Base-by-base conservation (phyloP, 2,113 vertebrate species). In the Phycodurus eques region DNA sequence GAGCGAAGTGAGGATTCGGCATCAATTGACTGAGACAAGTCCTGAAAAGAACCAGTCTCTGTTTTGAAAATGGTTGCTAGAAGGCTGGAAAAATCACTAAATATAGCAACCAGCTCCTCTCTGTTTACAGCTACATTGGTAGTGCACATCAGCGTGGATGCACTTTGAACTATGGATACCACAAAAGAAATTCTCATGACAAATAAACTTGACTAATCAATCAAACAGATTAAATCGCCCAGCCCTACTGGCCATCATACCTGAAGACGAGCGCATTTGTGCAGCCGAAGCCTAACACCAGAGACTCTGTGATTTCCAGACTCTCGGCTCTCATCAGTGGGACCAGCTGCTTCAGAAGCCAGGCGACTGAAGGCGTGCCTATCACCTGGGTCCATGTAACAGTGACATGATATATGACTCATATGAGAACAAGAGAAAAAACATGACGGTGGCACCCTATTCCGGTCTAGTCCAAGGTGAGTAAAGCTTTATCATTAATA, bases 211-310 rank as follows among this genome's bases (percentile, higher is more conserved):
- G 14, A 51, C 4, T 17, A 51, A 56, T 56, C 10, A 17, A 51
- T 19, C 6, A 56, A 56, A 22, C 20, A 2, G 9, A 56, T 22
- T 9, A n/a, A 27, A 53, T 9, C 1, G 19, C 19, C 51, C 51
- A 53, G 19, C 19, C 19, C 19, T 20, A 20, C 51, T 9, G 20
- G 39, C 1, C 2, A 0, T 54, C 46, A 3, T 95, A 99, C 98
- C 98, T 98, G 94, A 99, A 99, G 78, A 99, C 96, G 72, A 98
- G 93, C 47, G 96, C 95, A 80, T 99, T 99, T 80, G 98, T 98
- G 89, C 96, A 96, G 89, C 98, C 98, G 69, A 99, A 97, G 73
- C 98, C 98, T 61, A 99, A 88, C 67, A 99, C 96, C 80, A 99
- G 93, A 72, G 96, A 97, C 85, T 99, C 98, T 33, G 97, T 98